These are phyloP conservation scores for silkworm (Bombyx mori) DNA, from an alignment of 1,140 invertebrate species.

Conservation along the genomic window ASM3026992v2 NC_085128.1:18301501-18302000, in stretches of 20 bases:
- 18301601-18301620: constrained; percentile 32
- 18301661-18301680: constrained; percentile 26
- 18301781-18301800: neutral
- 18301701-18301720: constrained; percentile 39
- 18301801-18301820: neutral
- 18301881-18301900: constrained; percentile 42
- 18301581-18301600: constrained; percentile 72
- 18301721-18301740: constrained; percentile 36
- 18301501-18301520: constrained; percentile 61
- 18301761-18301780: constrained; percentile 25
- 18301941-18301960: constrained; percentile 51
- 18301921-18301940: constrained; percentile 41
- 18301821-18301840: constrained; percentile 21
- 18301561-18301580: constrained; percentile 73
- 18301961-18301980: constrained; percentile 33
- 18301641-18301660: constrained; percentile 17
- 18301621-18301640: constrained; percentile 72
- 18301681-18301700: constrained; percentile 30
- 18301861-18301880: constrained; percentile 20
- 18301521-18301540: constrained; percentile 74
- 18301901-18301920: constrained; percentile 41
- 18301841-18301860: constrained; percentile 7
- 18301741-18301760: constrained; percentile 36
- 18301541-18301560: constrained; percentile 71
- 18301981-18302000: constrained; percentile 46